A percentile compares a stretch with the other conserved stretches of the same genome.
Evolutionary conservation across 2,888 invertebrate genomes (phyloP).

Genomic region (Agrypnus murinus): DNA sequence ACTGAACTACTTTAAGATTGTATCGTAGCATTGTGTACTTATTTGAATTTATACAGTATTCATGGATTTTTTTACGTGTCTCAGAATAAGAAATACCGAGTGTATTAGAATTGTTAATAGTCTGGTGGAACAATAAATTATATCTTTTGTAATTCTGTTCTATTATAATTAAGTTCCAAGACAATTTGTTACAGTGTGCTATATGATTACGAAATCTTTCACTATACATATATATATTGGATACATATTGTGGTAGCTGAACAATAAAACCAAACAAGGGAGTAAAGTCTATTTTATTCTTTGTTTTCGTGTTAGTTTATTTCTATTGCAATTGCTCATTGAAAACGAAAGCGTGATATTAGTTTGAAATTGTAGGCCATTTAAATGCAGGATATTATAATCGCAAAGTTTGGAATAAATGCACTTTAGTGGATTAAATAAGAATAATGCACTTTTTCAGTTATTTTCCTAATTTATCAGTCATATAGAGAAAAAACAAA

Average conservation of each 20-base stretch:
- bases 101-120: constrained; percentile 58
- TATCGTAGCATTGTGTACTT: constrained; percentile 49
- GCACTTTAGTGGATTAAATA: too few relatives aligned
- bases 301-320: too few relatives aligned
- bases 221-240: constrained; percentile 22
- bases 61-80: constrained; percentile 54
- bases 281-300: constrained; percentile 11
- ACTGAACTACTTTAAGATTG: constrained; percentile 53
- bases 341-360: too few relatives aligned
- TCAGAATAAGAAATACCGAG: constrained; percentile 44
- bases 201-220: constrained; percentile 48
- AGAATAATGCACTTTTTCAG: too few relatives aligned
- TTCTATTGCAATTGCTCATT: too few relatives aligned
- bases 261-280: constrained; percentile 34
- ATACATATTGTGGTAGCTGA: constrained; percentile 30
- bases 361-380: too few relatives aligned
- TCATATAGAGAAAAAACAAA: too few relatives aligned
- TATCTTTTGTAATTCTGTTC: constrained; percentile 57
- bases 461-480: too few relatives aligned
- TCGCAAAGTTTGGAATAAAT: too few relatives aligned
- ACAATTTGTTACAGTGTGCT: constrained; percentile 55
- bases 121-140: constrained; percentile 55
- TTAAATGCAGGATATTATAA: too few relatives aligned
- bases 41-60: constrained; percentile 57
- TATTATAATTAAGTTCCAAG: constrained; percentile 55